A percentile compares a stretch with the other conserved stretches of the same genome.
These are phyloP conservation scores for Thera obeliscata DNA, from an alignment of 2,888 invertebrate genomes.

Conservation along the genomic window DNA sequence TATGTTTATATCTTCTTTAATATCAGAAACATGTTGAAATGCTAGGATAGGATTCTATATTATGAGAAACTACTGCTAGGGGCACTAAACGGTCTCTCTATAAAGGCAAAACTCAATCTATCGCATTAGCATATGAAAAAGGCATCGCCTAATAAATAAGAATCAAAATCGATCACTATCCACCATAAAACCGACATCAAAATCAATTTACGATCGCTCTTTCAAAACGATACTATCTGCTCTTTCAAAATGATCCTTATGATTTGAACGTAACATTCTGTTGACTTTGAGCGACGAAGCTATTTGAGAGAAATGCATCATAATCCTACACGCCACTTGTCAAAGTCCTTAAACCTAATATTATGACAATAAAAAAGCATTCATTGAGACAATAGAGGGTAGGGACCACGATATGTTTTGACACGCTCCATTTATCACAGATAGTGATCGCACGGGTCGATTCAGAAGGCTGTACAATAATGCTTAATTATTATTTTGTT, in stretches of 20 bases:
- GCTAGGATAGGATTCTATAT: background rate
- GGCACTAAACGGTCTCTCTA: background rate
- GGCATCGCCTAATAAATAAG: slow-evolving; percentile 59
- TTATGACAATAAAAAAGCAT: slow-evolving; percentile 81
- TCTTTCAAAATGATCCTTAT: slow-evolving; percentile 9
- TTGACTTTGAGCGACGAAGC: slow-evolving; percentile 26
- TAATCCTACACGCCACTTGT: slow-evolving; percentile 79
- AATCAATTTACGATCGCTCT: slow-evolving; percentile 74
- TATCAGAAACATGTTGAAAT: background rate
- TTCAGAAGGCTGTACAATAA: slow-evolving; percentile 63
- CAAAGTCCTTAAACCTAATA: slow-evolving; percentile 69
- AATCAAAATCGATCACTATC: slow-evolving; percentile 73
- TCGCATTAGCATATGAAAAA: slow-evolving; percentile 79
- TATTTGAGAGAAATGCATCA: slow-evolving; percentile 63
- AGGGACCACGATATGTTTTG: slow-evolving; percentile 78
- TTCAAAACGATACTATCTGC: slow-evolving; percentile 53
- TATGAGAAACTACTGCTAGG: background rate
- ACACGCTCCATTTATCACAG: slow-evolving; percentile 81
- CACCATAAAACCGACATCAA: slow-evolving; percentile 75
- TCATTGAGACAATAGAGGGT: slow-evolving; percentile 83
- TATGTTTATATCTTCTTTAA: background rate
- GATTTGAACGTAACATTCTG: background rate
- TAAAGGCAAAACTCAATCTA: slow-evolving; percentile 44
- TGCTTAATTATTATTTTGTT: slow-evolving; percentile 47
- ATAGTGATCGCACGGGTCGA: slow-evolving; percentile 77